Base-by-base conservation (phyloP, 2,888 invertebrate species). In the Nomada fucata region DNA sequence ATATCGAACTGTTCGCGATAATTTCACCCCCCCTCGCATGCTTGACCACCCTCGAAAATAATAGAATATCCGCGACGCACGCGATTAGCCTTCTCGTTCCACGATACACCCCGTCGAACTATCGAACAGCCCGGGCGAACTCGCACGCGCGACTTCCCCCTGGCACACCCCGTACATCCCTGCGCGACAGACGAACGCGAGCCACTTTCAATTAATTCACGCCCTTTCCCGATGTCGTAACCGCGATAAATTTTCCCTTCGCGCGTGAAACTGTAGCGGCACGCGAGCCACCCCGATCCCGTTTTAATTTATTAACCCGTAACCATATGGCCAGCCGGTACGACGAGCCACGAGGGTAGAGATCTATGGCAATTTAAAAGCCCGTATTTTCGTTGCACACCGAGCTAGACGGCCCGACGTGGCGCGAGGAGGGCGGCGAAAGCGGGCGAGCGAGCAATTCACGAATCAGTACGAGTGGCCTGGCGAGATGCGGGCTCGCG, bases 321-420 rank as follows among this genome's bases (percentile, higher is more conserved):
- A 74, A 74, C 36, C 75, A 44, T 68, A 65, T 67, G 76, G 59
- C 61, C 60, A 18, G 74, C 53, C 55, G 26, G 50, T 44, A 44
- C 13, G 55, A 26, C 50, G 36, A 20, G 11, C 2, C 44, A 15
- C 2, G 55, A 20, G 59, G 82, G 79, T 70, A 76, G 79, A 88
- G 86, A 88, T 90, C 88, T 88, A 88, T 85, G 85, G 77, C 89
- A 90, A 90, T 91, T 91, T 87, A 83, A 77, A 79, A 77, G 87
- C 91, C 90, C 91, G 91, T 90, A 91, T 91, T 89, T 88, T 86
- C 82, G 86, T 83, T 87, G 87, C 84, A 84, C 85, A 87, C 82
- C 82, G 88, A 85, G 76, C 77, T 65, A 64, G 13, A 61, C 69
- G 63, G 44, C 64, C 67, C 67, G 50, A 69, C 68, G 59, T 20